Base-by-base conservation (phyloP, 2,888 invertebrate genomes). In the Epiblema foenella region DNA sequence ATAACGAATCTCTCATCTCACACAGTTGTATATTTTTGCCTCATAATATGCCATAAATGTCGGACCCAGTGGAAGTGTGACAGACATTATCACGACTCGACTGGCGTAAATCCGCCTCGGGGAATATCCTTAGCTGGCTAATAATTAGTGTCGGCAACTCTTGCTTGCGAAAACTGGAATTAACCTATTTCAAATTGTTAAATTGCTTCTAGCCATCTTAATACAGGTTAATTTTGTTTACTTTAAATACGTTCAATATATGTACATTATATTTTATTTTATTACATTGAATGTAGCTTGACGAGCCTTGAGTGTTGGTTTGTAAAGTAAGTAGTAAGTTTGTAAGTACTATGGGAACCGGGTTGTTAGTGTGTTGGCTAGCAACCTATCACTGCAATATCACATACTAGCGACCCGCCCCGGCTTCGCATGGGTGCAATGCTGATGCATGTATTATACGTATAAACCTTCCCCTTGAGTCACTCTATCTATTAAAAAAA, bases 11-110 rank as follows among this genome's bases (percentile, higher is more conserved):
- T 17, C 51, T 51, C 10, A 29, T 29, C 11, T 65, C 46, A n/a
- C 46, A 15, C 52, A 65, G 42, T 68, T 60, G 9, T 42, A 59
- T 65, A 46, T 57, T 42, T 65, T 70, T 70, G 46, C 37, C 58
- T 52, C 51, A 59, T 52, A 64, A 65, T 69, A 52, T 54, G 69
- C 58, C 69, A 69, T 58, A 52, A 65, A 59, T 52, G 64, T 51
- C 69, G n/a, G 51, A 24, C 24, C 24, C 10, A n/a, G 49, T 8
- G 17, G 62, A 57, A 63, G 39, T 65, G 65, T 42, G 58, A 69
- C 49, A 56, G 69, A 64, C 65, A 65, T 59, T 70, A 70, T 70
- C 69, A 59, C 63, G 57, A 57, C 69, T 51, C n/a, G 39, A 37
- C 59, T 65, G 65, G 52, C 65, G 58, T 46, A 51, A 59, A 11